A percentile compares a stretch with the other conserved stretches of the same genome.
phyloP scores from a whole-genome alignment of 2,888 invertebrate genomes.

The Ypsolopha scabrella region DNA sequence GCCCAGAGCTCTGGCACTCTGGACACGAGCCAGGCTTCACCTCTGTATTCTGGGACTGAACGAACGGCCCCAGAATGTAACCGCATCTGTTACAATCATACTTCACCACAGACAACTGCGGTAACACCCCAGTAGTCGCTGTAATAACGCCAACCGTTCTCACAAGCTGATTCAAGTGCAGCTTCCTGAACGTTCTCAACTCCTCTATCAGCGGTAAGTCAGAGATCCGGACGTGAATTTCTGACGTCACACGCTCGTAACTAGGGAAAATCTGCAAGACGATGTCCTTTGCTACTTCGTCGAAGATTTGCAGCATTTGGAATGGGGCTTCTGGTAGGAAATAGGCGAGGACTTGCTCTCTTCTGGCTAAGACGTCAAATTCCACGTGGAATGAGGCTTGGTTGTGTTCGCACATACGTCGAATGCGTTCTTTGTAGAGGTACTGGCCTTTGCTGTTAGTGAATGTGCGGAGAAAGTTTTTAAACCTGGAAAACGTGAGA shows the following conservation, averaged over 20 bases:
- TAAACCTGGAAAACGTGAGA: constrained; percentile 65
- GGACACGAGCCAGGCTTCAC: constrained; percentile 97
- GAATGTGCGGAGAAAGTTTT: constrained; percentile 92
- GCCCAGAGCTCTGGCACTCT: constrained; percentile 96
- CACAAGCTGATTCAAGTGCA: constrained; percentile 94
- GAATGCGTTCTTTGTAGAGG: constrained; percentile 91
- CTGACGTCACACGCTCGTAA: constrained; percentile 93
- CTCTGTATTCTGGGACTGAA: constrained; percentile 93
- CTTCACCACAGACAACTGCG: constrained; percentile 95
- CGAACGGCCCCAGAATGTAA: constrained; percentile 95
- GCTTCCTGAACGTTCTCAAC: constrained; percentile 88
- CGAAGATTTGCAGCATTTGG: constrained; percentile 97
- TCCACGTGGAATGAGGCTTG: constrained; percentile 93
- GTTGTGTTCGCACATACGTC: constrained; percentile 94
- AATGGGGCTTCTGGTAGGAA: constrained; percentile 98
- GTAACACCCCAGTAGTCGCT: constrained; percentile 93
- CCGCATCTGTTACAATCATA: constrained; percentile 98
- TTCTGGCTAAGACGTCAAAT: constrained; percentile 89
- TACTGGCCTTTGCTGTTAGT: constrained; percentile 89
- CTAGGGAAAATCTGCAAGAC: constrained; percentile 95
- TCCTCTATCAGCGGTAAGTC: constrained; percentile 97
- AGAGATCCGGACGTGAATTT: constrained; percentile 95
- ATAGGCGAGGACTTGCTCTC: constrained; percentile 94
- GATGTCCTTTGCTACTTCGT: constrained; percentile 93
- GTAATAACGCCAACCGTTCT: constrained; percentile 92